Conservation (phyloP, 1,140 invertebrate genomes). For the Asobara japonica region DNA sequence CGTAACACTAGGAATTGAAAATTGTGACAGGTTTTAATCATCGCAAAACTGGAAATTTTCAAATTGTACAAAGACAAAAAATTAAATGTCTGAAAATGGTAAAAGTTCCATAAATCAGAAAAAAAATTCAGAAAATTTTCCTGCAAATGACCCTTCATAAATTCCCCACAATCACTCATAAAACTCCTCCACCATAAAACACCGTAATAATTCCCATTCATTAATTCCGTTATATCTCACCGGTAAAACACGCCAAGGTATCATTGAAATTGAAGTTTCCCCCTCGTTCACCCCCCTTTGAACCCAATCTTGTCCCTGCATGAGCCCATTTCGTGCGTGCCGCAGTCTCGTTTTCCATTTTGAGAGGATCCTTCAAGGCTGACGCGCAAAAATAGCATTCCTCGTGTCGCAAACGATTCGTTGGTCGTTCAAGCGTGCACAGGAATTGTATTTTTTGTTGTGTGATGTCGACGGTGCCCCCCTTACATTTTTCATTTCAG, state of each 20-base stretch:
- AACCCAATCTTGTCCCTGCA: neutral
- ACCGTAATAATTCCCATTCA: neutral
- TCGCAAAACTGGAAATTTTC: no score
- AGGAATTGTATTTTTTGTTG: neutral
- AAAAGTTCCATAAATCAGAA: no score
- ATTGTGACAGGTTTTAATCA: no score
- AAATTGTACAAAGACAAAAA: no score
- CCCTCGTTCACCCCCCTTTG: neutral
- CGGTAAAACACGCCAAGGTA: neutral
- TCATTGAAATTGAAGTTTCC: constrained; percentile 6
- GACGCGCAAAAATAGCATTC: constrained; percentile 15
- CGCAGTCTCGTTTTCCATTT: constrained; percentile 11
- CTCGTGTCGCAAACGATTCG: constrained; percentile 8
- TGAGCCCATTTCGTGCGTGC: constrained; percentile 2
- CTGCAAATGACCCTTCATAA: neutral
- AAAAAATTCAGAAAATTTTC: no score
- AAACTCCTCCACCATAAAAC: neutral
- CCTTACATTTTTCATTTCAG: neutral
- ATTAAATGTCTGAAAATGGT: no score
- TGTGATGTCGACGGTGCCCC: neutral
- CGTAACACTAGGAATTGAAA: no score
- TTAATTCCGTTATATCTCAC: constrained; percentile 1
- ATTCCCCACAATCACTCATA: neutral
- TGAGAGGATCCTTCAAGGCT: constrained; percentile 13
- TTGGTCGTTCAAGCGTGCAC: constrained; percentile 4